Percentiles rank a stretch among this genome's conserved stretches.
These are phyloP conservation scores for Drosophila neonasuta DNA, from an alignment of 2,888 invertebrate species.

Conservation along the genomic window DNA sequence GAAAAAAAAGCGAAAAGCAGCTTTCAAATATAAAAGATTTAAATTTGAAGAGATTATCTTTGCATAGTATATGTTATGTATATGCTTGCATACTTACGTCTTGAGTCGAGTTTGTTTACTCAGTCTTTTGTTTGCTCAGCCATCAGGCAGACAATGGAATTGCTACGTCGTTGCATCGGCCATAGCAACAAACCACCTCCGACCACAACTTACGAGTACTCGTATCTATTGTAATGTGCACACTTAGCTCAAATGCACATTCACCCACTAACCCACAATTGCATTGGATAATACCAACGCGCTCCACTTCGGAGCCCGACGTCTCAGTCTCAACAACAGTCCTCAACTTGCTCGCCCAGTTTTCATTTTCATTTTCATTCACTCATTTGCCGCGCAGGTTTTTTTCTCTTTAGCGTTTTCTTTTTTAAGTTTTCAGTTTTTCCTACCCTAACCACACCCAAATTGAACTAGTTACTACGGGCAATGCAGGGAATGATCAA, in stretches of 20 bases:
- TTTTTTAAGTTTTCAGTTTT: conserved; percentile 7
- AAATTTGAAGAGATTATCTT: conserved; percentile 1
- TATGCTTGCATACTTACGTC: not conserved
- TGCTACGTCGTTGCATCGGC: conserved; percentile 36
- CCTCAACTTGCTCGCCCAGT: conserved; percentile 40
- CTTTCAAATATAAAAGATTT: conserved; percentile 3
- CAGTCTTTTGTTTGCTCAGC: conserved; percentile 63
- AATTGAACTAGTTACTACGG: conserved; percentile 51
- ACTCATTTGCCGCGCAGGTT: conserved; percentile 27
- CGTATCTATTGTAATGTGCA: conserved; percentile 61
- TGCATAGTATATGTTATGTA: not conserved
- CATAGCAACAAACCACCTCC: conserved; percentile 14
- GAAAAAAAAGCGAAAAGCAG: not conserved
- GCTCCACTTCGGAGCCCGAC: conserved; percentile 3
- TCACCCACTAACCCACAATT: conserved; percentile 77
- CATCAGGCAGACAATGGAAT: conserved; percentile 27
- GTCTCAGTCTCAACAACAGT: not conserved
- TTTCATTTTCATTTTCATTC: conserved; percentile 61
- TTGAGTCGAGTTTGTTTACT: conserved; percentile 40
- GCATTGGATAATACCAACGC: conserved; percentile 44
- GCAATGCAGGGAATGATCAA: conserved; percentile 29
- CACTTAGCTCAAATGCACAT: conserved; percentile 64
- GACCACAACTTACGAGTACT: conserved; percentile 23
- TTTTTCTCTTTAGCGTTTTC: not conserved
- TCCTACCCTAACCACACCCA: conserved; percentile 47